phyloP scores from a whole-genome alignment of 1,140 invertebrate genomes.

The Drosophila novamexicana region DNA sequence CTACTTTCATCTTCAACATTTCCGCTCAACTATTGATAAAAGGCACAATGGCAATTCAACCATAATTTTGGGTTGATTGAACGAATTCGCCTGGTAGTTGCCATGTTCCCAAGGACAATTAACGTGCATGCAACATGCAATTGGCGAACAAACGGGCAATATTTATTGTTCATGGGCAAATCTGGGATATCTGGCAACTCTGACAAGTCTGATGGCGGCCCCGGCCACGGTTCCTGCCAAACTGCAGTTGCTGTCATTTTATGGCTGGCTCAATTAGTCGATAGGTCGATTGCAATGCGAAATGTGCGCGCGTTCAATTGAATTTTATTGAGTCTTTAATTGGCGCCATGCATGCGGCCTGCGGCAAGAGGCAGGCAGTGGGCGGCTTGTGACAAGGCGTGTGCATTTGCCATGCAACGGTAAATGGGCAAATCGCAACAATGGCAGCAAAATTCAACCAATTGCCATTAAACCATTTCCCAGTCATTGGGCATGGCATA shows the following conservation, averaged over 20 bases:
- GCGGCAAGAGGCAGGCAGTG: not conserved
- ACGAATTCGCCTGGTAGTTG: not conserved
- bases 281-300: slow-evolving; percentile 41
- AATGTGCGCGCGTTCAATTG: slow-evolving; percentile 53
- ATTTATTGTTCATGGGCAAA: not conserved
- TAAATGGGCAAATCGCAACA: slow-evolving; percentile 60
- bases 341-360: slow-evolving; percentile 50
- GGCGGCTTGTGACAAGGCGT: not conserved
- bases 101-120: not conserved
- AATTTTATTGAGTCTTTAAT: slow-evolving; percentile 81
- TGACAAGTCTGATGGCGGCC: slow-evolving; percentile 37
- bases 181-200: slow-evolving; percentile 7
- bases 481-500: slow-evolving; percentile 54
- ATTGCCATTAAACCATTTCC: slow-evolving; percentile 35
- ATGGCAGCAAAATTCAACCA: slow-evolving; percentile 56
- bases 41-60: not conserved
- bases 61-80: slow-evolving; percentile 6
- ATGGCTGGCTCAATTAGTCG: slow-evolving; percentile 65
- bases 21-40: not conserved
- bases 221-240: slow-evolving; percentile 29
- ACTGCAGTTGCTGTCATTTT: slow-evolving; percentile 45
- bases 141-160: not conserved
- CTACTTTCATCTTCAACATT: too few relatives aligned
- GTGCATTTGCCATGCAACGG: slow-evolving; percentile 10
- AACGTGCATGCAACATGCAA: slow-evolving; percentile 9